A percentile compares a stretch with the other conserved stretches of the same genome.
phyloP scores from a whole-genome alignment of 2,888 invertebrate genomes.

The Cheilosia impressa region DNA sequence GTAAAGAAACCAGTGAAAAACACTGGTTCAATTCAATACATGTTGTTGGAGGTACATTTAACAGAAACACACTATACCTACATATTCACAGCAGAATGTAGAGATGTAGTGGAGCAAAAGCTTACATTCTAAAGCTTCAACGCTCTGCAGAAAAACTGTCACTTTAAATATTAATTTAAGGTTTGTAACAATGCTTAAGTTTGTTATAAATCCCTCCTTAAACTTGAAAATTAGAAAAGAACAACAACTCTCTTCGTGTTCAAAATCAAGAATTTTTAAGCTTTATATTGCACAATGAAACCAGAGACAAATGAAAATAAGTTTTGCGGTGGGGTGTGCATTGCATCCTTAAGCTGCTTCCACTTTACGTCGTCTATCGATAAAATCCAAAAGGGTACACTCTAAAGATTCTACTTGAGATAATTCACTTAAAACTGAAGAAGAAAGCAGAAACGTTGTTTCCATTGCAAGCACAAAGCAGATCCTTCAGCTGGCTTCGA shows the following conservation, averaged over 20 bases:
- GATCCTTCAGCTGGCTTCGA: slow-evolving; percentile 45
- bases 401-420: slow-evolving; percentile 62
- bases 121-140: slow-evolving; percentile 38
- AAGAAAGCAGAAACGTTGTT: slow-evolving; percentile 42
- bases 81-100: slow-evolving; percentile 12
- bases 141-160: neutral
- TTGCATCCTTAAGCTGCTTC: slow-evolving; percentile 22
- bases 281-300: neutral
- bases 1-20: slow-evolving; percentile 21
- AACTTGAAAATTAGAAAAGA: neutral
- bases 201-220: neutral
- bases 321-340: neutral
- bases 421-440: slow-evolving; percentile 64
- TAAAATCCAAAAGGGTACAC: slow-evolving; percentile 47
- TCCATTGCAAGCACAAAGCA: slow-evolving; percentile 37
- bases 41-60: slow-evolving; percentile 38
- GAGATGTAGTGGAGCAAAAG: slow-evolving; percentile 45
- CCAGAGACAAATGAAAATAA: neutral
- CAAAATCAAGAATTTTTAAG: neutral
- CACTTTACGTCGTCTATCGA: slow-evolving; percentile 39
- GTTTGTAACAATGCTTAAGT: slow-evolving; percentile 8
- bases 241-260: neutral
- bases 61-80: neutral
- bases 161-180: slow-evolving; percentile 22
- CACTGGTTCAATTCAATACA: slow-evolving; percentile 62